Percentiles rank a stretch among this genome's conserved stretches.
Conservation (phyloP, 1,140 invertebrate species). For the Plutomurus gul region DNA sequence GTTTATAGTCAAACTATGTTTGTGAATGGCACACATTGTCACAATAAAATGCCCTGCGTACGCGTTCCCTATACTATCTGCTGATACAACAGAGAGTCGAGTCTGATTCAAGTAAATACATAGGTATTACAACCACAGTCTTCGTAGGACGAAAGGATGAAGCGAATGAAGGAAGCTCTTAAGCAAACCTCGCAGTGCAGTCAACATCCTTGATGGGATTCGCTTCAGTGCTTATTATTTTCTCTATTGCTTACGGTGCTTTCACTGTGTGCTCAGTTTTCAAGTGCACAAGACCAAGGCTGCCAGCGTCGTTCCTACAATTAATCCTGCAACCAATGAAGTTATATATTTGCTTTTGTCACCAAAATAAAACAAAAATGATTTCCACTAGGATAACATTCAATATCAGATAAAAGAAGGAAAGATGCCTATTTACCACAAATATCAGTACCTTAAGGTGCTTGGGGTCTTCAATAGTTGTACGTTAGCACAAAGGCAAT, state of each 20-base stretch:
- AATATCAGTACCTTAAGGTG: no score
- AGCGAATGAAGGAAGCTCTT: slow-evolving; percentile 1
- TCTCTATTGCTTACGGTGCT: not conserved
- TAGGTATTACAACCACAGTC: not conserved
- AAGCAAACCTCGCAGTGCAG: not conserved
- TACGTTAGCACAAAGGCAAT: no score
- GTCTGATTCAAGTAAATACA: not conserved
- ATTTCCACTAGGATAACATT: no score
- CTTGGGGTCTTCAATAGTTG: no score
- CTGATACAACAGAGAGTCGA: not conserved
- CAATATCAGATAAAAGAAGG: no score
- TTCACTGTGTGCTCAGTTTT: not conserved
- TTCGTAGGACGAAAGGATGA: not conserved
- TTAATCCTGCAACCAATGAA: no score
- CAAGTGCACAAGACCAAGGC: not conserved
- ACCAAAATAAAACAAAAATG: no score
- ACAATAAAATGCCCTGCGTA: slow-evolving; percentile 7
- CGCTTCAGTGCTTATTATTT: slow-evolving; percentile 24
- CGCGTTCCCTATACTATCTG: not conserved
- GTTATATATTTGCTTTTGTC: no score
- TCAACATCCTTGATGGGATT: slow-evolving; percentile 23
- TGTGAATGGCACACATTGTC: slow-evolving; percentile 3
- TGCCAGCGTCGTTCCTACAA: not conserved
- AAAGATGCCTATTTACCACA: no score
- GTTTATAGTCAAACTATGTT: not conserved